phyloP scores from a whole-genome alignment of 2,797 vertebrate species.

The Clamator glandarius region DNA sequence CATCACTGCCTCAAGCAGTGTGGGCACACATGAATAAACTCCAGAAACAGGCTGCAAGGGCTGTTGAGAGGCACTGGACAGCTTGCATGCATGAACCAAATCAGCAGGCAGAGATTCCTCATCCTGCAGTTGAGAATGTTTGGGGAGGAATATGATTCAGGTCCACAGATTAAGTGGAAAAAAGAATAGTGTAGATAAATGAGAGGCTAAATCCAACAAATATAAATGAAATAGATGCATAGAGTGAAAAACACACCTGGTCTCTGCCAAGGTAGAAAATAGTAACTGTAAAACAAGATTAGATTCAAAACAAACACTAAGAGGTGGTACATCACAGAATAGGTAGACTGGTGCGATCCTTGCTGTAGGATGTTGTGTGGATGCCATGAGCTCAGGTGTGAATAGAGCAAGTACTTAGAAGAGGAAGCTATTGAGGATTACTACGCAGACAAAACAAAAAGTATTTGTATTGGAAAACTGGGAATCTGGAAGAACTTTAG shows the following conservation, averaged over 20 bases:
- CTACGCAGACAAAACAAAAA: neutral
- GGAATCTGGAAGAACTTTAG: neutral
- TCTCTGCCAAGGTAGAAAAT: neutral
- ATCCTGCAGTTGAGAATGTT: neutral
- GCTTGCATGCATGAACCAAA: neutral
- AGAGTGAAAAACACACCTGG: neutral
- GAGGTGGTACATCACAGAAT: neutral
- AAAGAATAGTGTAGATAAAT: neutral
- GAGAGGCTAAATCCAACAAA: neutral
- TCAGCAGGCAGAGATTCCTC: neutral
- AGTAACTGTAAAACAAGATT: neutral
- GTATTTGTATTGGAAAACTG: neutral
- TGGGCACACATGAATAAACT: neutral
- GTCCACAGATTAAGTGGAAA: neutral
- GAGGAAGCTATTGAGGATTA: neutral
- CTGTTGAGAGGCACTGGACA: neutral
- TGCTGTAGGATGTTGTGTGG: neutral
- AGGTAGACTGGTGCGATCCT: neutral
- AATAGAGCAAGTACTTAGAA: neutral
- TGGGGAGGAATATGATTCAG: neutral
- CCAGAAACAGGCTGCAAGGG: neutral
- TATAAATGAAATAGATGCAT: neutral
- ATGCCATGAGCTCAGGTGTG: neutral
- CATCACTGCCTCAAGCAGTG: neutral
- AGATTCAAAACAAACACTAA: fast-evolving